Percentiles rank a stretch among this genome's conserved stretches.
phyloP scores from a whole-genome alignment of 2,888 invertebrate species.

The Agonopterix arenella region DNA sequence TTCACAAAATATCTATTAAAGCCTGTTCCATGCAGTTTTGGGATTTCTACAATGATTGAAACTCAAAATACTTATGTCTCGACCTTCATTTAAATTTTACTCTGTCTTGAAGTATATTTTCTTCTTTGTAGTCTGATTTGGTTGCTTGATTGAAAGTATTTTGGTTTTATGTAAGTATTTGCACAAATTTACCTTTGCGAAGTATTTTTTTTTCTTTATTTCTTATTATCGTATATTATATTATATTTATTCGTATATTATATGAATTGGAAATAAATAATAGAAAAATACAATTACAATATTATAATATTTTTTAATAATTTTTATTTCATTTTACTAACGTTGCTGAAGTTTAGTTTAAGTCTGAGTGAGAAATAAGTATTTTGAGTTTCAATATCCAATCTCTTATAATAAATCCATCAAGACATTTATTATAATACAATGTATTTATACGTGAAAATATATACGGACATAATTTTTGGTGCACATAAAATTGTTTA shows the following conservation, averaged over 20 bases:
- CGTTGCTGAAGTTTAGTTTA: no score
- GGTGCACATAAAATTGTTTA: slow-evolving; percentile 9
- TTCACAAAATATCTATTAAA: slow-evolving; percentile 13
- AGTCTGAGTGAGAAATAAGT: neutral
- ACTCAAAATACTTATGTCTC: neutral
- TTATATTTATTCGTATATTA: no score
- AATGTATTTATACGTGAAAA: slow-evolving; percentile 1
- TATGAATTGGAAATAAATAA: no score
- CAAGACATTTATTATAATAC: slow-evolving; percentile 8
- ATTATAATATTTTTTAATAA: no score
- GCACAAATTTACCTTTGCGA: neutral
- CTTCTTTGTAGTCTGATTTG: no score
- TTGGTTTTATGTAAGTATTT: neutral
- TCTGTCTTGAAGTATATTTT: neutral
- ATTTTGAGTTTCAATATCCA: slow-evolving; percentile 12
- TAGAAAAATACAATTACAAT: no score
- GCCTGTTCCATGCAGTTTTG: slow-evolving; percentile 19
- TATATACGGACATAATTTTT: slow-evolving; percentile 6
- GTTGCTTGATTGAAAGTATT: neutral
- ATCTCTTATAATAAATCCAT: slow-evolving; percentile 12
- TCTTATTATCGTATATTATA: no score
- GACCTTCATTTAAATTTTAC: neutral
- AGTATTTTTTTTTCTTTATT: no score
- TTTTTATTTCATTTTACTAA: no score
- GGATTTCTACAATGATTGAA: neutral